phyloP scores from a whole-genome alignment of 2,797 vertebrate genomes.

The Petrocephalus sullivani region DNA sequence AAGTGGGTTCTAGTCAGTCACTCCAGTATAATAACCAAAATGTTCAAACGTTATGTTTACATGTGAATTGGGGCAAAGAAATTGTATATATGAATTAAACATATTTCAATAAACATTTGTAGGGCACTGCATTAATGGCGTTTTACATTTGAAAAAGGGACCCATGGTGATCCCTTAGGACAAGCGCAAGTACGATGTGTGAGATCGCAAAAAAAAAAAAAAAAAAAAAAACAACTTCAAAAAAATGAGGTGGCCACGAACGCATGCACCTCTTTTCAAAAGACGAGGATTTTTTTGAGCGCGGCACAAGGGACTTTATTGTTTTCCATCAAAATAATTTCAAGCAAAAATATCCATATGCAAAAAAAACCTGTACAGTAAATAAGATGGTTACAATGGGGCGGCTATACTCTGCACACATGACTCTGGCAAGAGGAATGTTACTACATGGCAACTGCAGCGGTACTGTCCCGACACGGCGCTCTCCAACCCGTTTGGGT shows the following conservation, averaged over 20 bases:
- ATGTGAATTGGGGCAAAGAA: neutral
- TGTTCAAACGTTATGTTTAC: neutral
- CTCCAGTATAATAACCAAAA: neutral
- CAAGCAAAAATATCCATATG: neutral
- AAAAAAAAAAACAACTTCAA: neutral
- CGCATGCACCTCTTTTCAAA: neutral
- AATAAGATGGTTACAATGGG: slow-evolving; percentile 16
- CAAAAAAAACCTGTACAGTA: slow-evolving; percentile 21
- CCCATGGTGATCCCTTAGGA: neutral
- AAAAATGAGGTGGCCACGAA: neutral
- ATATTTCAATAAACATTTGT: neutral
- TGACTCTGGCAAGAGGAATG: neutral
- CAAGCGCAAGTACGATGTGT: neutral
- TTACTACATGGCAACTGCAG: neutral
- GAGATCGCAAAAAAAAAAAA: neutral
- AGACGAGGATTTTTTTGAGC: neutral
- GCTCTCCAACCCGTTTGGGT: neutral
- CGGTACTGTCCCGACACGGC: neutral
- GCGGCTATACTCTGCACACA: neutral
- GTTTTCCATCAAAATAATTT: neutral
- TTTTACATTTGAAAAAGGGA: neutral
- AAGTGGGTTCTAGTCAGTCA: neutral
- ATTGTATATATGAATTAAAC: neutral
- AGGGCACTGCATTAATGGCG: neutral
- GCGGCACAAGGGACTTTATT: neutral